Percentiles rank a stretch among this genome's conserved stretches.
Evolutionary conservation across 1,140 invertebrate genomes (phyloP).

Genomic region (Drosophila mauritiana): DNA sequence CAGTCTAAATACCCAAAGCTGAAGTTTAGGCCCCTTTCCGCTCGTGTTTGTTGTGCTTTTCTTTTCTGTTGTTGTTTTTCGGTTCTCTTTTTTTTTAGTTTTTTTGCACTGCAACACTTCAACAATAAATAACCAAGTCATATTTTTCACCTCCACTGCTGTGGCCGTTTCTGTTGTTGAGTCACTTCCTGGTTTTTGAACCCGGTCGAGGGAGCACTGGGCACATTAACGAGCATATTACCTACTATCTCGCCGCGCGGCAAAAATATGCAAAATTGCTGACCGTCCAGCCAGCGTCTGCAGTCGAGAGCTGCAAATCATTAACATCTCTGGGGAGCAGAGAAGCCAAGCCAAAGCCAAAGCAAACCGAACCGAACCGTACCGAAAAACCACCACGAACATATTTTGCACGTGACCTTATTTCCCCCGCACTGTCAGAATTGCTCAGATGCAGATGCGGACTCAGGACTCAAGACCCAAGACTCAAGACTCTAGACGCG

Average conservation of each 20-base stretch:
- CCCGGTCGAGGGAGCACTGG: conserved; percentile 58
- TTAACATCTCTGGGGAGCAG: conserved; percentile 69
- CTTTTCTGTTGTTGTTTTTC: conserved; percentile 16
- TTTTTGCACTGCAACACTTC: conserved; percentile 81
- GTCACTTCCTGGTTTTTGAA: conserved; percentile 82
- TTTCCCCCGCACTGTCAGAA: conserved; percentile 77
- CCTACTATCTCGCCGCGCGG: conserved; percentile 65
- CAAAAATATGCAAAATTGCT: conserved; percentile 81
- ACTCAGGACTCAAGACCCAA: conserved; percentile 11
- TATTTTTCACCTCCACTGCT: conserved; percentile 75
- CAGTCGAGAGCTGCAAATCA: conserved; percentile 74
- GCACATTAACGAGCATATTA: conserved; percentile 83
- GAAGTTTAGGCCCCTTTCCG: conserved; percentile 68
- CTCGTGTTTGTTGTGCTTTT: conserved; percentile 29
- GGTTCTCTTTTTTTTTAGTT: conserved; percentile 7
- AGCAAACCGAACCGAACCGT: conserved; percentile 5
- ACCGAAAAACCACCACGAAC: conserved; percentile 67
- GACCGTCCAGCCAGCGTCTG: conserved; percentile 30
- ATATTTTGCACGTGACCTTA: conserved; percentile 83
- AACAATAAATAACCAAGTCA: conserved; percentile 83
- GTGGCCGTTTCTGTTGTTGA: conserved; percentile 67
- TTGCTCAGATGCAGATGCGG: conserved; percentile 33
- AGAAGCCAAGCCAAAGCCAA: conserved; percentile 17
- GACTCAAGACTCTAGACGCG: conserved; percentile 13
- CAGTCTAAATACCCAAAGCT: conserved; percentile 80